Evolutionary conservation across 2,113 vertebrate genomes (phyloP), one percentile per base, ranked within the genome.

Genomic region (Chionodraco myersi): DNA sequence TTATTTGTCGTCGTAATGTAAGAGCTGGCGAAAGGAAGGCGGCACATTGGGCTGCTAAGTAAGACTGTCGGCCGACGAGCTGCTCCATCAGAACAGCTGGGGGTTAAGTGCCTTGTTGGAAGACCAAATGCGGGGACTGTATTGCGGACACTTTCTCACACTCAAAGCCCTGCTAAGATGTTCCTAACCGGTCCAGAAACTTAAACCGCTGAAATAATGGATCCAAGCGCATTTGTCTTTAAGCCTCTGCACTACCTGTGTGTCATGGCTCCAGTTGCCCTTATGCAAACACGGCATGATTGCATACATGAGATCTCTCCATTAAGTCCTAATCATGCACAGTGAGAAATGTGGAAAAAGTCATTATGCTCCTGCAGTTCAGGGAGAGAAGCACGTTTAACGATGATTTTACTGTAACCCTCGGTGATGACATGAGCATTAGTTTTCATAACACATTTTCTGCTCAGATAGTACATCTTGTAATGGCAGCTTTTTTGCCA

Each of bases 41-140:
- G 26, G 54, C 65, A 54, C 21, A 41, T 49, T 12, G 48, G 76
- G 62, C 45, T 52, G 78, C 34, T 77, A 68, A 82, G 63, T 34
- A 59, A 36, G 18, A 30, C 36, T 56, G 47, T 57, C 6, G 52
- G 71, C 79, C 65, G 54, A 60, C 64, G 74, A 83, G 67, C 74
- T 64, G 77, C 67, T 63, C 75, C 21, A 59, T 84, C 75, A 78
- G 76, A 85, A 75, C 86, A 68, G 73, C 71, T 83, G 72, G 76
- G 76, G 85, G 78, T 86, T 88, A 77, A 86, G 85, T 86, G 67
- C 76, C 76, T 83, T 52, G 53, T 77, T 72, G 68, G 49, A 82
- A 85, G 75, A 62, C 10, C 6, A 80, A 84, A 75, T 72, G 56
- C 86, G 66, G 68, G 74, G 66, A 64, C 53, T 72, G 61, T 69